Evolutionary conservation across 2,797 vertebrate species (phyloP).

Genomic region (Channallabes apus): DNA sequence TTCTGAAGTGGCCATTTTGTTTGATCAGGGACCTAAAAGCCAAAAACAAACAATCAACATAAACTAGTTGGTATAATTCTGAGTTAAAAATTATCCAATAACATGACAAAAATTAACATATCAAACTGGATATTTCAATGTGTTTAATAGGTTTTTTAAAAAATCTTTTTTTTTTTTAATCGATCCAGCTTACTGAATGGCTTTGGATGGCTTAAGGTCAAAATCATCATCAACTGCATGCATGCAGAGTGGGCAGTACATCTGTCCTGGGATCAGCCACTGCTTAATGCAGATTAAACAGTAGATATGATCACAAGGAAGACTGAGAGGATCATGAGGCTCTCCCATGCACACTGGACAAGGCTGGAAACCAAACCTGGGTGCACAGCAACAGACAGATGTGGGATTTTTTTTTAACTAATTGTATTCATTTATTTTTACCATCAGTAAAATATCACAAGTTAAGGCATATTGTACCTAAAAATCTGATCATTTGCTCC

Average conservation of each 20-base stretch:
- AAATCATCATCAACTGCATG: conserved; percentile 66
- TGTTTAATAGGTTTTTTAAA: not conserved
- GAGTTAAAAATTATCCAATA: not conserved
- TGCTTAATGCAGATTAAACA: conserved; percentile 79
- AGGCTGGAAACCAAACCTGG: conserved; percentile 72
- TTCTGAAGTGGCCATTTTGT: conserved; percentile 78
- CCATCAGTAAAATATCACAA: not conserved
- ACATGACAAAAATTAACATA: not conserved
- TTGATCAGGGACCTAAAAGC: conserved; percentile 72
- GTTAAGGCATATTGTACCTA: conserved; percentile 69
- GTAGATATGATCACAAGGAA: conserved; percentile 84
- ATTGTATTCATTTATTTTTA: not conserved
- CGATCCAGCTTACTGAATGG: conserved; percentile 72
- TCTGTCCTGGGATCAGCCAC: conserved; percentile 79
- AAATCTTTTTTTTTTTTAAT: too few species aligned
- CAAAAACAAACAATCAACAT: conserved; percentile 3
- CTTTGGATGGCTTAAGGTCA: conserved; percentile 65
- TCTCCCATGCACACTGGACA: conserved; percentile 85
- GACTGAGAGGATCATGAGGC: conserved; percentile 76
- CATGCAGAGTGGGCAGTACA: conserved; percentile 81
- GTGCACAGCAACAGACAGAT: conserved; percentile 29
- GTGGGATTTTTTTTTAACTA: too few species aligned
- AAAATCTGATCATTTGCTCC: conserved; percentile 68
- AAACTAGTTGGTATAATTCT: not conserved
- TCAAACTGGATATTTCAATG: not conserved